Base-by-base conservation (phyloP, 2,797 vertebrate genomes). In the Nyctalus aviator region DNA sequence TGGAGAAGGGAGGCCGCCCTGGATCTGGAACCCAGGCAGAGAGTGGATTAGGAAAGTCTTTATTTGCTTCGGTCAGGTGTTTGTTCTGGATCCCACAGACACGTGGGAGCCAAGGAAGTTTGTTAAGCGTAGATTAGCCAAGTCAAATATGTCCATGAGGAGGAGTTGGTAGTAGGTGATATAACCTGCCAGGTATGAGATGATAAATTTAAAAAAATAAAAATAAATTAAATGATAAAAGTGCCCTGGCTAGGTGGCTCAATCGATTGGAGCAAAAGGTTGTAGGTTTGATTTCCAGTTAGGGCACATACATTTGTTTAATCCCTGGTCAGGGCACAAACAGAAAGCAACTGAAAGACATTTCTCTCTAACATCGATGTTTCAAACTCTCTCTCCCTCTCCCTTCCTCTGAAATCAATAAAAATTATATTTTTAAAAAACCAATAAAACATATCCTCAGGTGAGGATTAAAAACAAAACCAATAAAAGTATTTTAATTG, bases 121-220 rank as follows among this genome's bases (percentile, higher is more conserved):
- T 76, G 62, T 64, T 72, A 30, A 92, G 62, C 27, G 53, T 48
- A 81, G 10, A 44, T 79, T 82, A 27, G 32, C 30, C 62, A 86
- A 76, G 59, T 59, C 77, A 92, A 57, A 72, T 44, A 46, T n/a
- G n/a, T 75, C 12, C 48, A 25, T 30, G 50, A 62, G 35, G 30
- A 94, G 14, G 46, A 71, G 64, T 1, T 88, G 7, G 37, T 35
- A 50, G 9, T 13, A 79, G 32, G 21, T 84, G 62, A 37, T 72
- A 32, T 20, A 59, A n/a, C 76, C 79, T 79, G 30, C 69, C 84
- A 73, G 17, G 6, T 71, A n/a, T 44, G 6, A 68, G 64, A 66
- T 30, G 35, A 55, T 23, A n/a, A 78, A 75, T 90, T 90, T 92
- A 20, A 44, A 66, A 93, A 48, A 48, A 48, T 48, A 27, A 88